These are phyloP conservation scores for Acronicta aceris DNA, from an alignment of 2,888 invertebrate species.

Conservation along the genomic window DNA sequence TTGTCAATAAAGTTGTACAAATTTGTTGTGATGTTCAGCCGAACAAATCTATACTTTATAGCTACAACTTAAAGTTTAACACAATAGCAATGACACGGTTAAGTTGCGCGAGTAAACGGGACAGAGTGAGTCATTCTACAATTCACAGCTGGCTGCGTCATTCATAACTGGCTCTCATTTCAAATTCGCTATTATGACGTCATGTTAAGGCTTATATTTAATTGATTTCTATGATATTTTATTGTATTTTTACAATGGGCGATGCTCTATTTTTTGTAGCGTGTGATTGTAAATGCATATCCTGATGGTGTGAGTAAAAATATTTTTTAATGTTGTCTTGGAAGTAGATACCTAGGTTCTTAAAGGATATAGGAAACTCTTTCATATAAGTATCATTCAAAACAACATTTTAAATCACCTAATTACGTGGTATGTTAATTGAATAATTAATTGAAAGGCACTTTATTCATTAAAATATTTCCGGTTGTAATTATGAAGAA, in stretches of 20 bases:
- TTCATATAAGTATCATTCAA: background rate
- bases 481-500: conserved; percentile 9
- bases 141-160: conserved; percentile 81
- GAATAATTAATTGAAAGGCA: background rate
- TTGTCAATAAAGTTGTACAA: conserved; percentile 73
- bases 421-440: conserved; percentile 10
- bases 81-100: conserved; percentile 7
- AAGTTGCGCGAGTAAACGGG: conserved; percentile 64
- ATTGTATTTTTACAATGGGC: conserved; percentile 44
- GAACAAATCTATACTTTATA: conserved; percentile 44
- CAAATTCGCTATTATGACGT: conserved; percentile 63
- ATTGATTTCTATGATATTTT: conserved; percentile 39
- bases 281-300: conserved; percentile 29
- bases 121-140: conserved; percentile 78
- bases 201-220: conserved; percentile 61
- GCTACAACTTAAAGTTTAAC: background rate
- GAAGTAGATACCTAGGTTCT: background rate
- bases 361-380: too few species aligned
- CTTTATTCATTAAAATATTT: conserved; percentile 8
- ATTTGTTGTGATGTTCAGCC: conserved; percentile 21
- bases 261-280: conserved; percentile 41
- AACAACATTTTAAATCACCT: background rate
- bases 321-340: conserved; percentile 23
- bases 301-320: conserved; percentile 36
- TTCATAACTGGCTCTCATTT: conserved; percentile 69